Evolutionary conservation across 2,113 vertebrate species (phyloP), one percentile per base, ranked within the genome.

Genomic region (Bettongia penicillata): DNA sequence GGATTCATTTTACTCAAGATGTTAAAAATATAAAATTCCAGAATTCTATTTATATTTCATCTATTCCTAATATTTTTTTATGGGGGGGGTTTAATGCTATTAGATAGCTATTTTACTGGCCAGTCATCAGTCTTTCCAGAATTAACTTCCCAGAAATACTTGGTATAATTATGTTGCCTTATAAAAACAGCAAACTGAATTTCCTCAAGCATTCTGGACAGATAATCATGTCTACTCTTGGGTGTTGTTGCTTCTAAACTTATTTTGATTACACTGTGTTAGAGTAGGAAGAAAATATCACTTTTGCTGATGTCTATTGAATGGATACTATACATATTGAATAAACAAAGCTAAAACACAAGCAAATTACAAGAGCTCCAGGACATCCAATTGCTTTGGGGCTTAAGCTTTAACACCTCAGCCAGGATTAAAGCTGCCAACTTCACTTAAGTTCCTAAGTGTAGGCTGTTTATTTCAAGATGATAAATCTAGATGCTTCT

Each of bases 201-300:
- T 96, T 93, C 77, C 49, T 94, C 57, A 92, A 90, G 48, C 68
- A 92, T 49, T 57, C 91, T 95, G 47, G 57, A 31, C 51, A 96
- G 26, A 53, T 93, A 93, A 95, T 55, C 37, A 84, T 95, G 89
- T 14, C 0, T 91, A 48, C 51, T 92, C 68, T 84, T 84, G 37
- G 19, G 91, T 92, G 12, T n/a, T 47, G 11, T 53, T 51, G 3
- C 90, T 1, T 91, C 95, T 48, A 90, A 5, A 89, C 53, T 43
- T 50, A 19, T 26, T 97, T 16, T 77, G 48, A 93, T 91, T 11
- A 51, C 16, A 95, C 3, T 77, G 0, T 55, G 77, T 3, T 3
- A 94, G 25, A 97, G 50, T 28, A 97, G 96, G 8, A 89, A 97
- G 84, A 96, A 97, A 97, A 91, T 47, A 0, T 92, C 91, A 24